Evolutionary conservation across 1,140 invertebrate genomes (phyloP).

Genomic region (Apis florea): DNA sequence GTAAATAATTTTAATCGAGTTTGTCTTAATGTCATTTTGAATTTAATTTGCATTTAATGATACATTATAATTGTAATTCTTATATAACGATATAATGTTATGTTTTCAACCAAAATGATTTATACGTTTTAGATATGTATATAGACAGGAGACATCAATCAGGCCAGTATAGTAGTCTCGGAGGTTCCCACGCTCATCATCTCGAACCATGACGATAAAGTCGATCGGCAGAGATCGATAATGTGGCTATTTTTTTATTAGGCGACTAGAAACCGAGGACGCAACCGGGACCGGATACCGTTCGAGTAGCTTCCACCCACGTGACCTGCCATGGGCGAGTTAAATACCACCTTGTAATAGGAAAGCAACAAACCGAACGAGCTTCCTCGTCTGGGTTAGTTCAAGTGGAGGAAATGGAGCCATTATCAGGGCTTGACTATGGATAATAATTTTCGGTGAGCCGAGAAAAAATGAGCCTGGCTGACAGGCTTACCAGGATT

Average conservation of each 20-base stretch:
- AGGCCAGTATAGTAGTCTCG: slow-evolving; percentile 56
- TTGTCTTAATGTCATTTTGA: too few relatives aligned
- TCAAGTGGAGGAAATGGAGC: too few relatives aligned
- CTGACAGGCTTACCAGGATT: slow-evolving; percentile 67
- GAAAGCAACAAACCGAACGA: slow-evolving; percentile 57
- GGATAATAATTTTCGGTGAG: slow-evolving; percentile 60
- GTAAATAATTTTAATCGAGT: too few relatives aligned
- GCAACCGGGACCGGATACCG: background rate
- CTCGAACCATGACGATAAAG: slow-evolving; percentile 31
- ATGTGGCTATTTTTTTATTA: slow-evolving; percentile 70
- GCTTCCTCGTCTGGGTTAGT: background rate
- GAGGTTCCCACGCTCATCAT: background rate
- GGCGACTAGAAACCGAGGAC: slow-evolving; percentile 61
- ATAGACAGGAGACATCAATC: slow-evolving; percentile 61
- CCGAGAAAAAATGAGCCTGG: slow-evolving; percentile 67
- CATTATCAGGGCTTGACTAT: background rate
- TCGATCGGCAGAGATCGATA: slow-evolving; percentile 71
- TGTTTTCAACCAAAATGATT: background rate
- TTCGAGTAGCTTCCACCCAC: slow-evolving; percentile 24
- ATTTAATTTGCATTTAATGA: too few relatives aligned
- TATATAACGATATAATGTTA: background rate
- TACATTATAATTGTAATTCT: too few relatives aligned
- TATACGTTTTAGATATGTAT: slow-evolving; percentile 56
- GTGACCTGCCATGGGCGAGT: slow-evolving; percentile 58
- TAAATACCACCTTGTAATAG: slow-evolving; percentile 64